Evolutionary conservation across 53 echinoderm and acorn worm species (phyloP), one percentile per base, ranked within the genome.

Genomic region (Zoroaster sp.): DNA sequence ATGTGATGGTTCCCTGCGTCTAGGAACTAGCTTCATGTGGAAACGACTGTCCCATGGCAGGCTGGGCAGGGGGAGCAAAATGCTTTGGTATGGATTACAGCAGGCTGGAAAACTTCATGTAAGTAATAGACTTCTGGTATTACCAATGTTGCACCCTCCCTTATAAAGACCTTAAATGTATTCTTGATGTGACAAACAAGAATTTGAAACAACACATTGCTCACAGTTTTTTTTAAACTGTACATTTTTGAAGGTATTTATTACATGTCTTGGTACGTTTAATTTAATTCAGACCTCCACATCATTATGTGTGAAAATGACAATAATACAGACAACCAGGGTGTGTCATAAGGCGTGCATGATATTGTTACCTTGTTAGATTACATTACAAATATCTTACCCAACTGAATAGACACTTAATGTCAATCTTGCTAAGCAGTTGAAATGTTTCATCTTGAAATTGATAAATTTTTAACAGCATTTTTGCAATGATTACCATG

Each of bases 231-330:
- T 45, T 83, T 83, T 83, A 68, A 71, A 49, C 85, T 85, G 85
- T 85, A 85, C 71, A 71, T 18, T 67, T 79, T 70, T 85, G 70
- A 70, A 69, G 70, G 47, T 85, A 85, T 85, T 85, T 85, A 85
- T 85, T 85, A 49, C 85, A 85, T 85, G 69, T 85, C 85, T 71
- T 36, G 14, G 49, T 85, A 37, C 69, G 71, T 70, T 69, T 85
- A 85, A 70, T 47, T 85, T 71, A 70, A 70, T 45, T 49, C 49
- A 59, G 63, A 51, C 51, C 23, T 47, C 66, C 71, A 46, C 44
- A 66, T 17, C 13, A 18, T 82, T 43, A 70, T 46, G 49, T 32
- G 49, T 85, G 85, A 47, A 51, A 85, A 35, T 49, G 85, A 47
- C 70, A 85, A 35, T 49, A 69, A 85, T 32, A 85, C 85, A 33